Evolutionary conservation across 2,888 invertebrate species (phyloP).

Genomic region (Pecten maximus): DNA sequence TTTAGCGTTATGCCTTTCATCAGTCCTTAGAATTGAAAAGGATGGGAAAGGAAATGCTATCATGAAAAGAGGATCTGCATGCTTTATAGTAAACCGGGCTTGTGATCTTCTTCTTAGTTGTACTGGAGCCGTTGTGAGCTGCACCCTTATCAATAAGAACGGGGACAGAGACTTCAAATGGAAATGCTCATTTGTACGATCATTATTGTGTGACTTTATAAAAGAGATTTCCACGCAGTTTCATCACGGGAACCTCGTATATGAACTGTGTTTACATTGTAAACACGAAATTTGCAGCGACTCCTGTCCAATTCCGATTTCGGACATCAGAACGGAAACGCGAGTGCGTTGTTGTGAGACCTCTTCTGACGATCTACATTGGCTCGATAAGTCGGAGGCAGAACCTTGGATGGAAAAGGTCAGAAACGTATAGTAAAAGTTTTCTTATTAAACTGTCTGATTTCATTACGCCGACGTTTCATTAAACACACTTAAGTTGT

Average conservation of each 20-base stretch:
- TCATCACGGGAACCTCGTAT: not conserved
- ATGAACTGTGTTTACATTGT: constrained; percentile 6
- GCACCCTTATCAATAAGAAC: not conserved
- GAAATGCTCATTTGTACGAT: not conserved
- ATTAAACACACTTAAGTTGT: too few species aligned
- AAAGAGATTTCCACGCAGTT: not conserved
- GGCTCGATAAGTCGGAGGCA: not conserved
- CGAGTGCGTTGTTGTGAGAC: not conserved
- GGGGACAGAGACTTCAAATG: not conserved
- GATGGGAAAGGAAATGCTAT: not conserved
- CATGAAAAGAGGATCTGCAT: not conserved
- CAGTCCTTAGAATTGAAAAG: not conserved
- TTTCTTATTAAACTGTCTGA: too few species aligned
- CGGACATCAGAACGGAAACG: not conserved
- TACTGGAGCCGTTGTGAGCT: not conserved
- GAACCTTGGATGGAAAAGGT: not conserved
- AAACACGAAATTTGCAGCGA: not conserved
- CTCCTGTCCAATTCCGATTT: not conserved
- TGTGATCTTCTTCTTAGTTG: not conserved
- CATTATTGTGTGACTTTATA: not conserved
- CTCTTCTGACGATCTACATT: not conserved
- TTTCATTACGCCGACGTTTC: too few species aligned
- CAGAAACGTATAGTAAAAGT: too few species aligned
- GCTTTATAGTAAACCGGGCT: not conserved
- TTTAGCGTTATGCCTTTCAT: not conserved